phyloP scores from a whole-genome alignment of 2,888 invertebrate species.

The Cataglyphis livida region DNA sequence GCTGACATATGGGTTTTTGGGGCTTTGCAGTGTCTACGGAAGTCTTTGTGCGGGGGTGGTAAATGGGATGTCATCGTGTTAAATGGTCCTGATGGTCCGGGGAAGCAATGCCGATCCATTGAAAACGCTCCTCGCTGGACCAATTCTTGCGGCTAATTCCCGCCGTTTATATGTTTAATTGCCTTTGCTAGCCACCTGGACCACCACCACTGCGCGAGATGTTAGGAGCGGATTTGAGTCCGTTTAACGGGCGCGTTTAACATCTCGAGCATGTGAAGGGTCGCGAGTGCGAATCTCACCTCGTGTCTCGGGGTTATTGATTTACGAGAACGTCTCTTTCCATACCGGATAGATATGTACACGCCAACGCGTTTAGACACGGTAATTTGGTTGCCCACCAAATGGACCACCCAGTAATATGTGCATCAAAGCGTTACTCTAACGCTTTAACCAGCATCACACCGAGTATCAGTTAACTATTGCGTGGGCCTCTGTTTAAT shows the following conservation, averaged over 20 bases:
- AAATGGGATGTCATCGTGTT: constrained; percentile 80
- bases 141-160: constrained; percentile 82
- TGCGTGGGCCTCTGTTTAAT: background rate
- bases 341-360: background rate
- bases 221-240: constrained; percentile 33
- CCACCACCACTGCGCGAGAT: constrained; percentile 59
- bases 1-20: constrained; percentile 78
- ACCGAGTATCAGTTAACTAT: no score
- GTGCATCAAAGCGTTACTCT: background rate
- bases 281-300: background rate
- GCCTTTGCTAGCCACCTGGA: constrained; percentile 78
- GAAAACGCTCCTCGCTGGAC: constrained; percentile 63
- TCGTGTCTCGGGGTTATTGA: constrained; percentile 23
- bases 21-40: constrained; percentile 69
- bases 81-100: constrained; percentile 77
- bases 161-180: constrained; percentile 81
- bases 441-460: background rate
- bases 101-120: constrained; percentile 64
- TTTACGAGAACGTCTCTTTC: constrained; percentile 29
- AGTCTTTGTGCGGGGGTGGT: constrained; percentile 79
- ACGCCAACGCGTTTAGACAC: background rate
- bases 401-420: background rate
- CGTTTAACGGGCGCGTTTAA: constrained; percentile 30
- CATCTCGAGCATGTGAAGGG: constrained; percentile 37
- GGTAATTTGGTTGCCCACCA: background rate